These are phyloP conservation scores for Chelonus insularis DNA, from an alignment of 1,140 invertebrate genomes.

Conservation along the genomic window DNA sequence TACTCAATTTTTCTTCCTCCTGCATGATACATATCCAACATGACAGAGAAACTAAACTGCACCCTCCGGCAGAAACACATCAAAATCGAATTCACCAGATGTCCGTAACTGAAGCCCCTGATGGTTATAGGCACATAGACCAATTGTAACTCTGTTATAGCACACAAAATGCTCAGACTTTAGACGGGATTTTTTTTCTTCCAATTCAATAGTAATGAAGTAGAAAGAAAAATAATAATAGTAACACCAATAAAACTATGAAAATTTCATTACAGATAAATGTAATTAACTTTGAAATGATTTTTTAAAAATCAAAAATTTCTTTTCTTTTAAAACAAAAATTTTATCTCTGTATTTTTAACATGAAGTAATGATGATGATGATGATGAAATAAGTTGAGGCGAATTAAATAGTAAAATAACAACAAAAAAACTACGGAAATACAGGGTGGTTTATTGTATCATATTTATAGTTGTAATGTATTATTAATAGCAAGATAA, in stretches of 20 bases:
- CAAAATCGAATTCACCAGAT: slow-evolving; percentile 61
- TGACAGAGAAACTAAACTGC: slow-evolving; percentile 17
- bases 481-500: slow-evolving; percentile 41
- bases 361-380: not conserved
- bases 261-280: not conserved
- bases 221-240: slow-evolving; percentile 11
- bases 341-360: too few species aligned
- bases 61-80: slow-evolving; percentile 55
- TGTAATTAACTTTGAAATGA: not conserved
- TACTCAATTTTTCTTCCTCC: too few species aligned
- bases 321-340: too few species aligned
- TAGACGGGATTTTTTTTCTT: too few species aligned
- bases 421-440: slow-evolving; percentile 45
- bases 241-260: too few species aligned
- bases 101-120: slow-evolving; percentile 49
- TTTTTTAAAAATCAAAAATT: not conserved
- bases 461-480: slow-evolving; percentile 58
- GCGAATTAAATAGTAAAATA: not conserved
- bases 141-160: slow-evolving; percentile 44
- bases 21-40: too few species aligned
- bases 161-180: slow-evolving; percentile 6
- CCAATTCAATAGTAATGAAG: too few species aligned
- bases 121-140: slow-evolving; percentile 17
- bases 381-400: not conserved
- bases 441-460: slow-evolving; percentile 61